phyloP scores from a whole-genome alignment of 2,888 invertebrate species.

The Lasioglossum vierecki region DNA sequence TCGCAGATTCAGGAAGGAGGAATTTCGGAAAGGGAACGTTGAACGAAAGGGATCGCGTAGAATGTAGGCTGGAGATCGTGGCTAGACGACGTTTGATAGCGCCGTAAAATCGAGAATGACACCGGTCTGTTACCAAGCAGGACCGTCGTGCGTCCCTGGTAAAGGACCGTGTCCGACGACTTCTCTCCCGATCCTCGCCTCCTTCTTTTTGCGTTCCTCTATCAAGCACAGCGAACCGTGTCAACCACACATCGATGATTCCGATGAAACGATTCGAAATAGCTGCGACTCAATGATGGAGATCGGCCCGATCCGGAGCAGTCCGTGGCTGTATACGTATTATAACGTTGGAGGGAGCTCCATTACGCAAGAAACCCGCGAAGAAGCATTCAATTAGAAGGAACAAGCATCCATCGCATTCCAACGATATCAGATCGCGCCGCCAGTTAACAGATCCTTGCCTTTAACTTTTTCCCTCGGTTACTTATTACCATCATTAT shows the following conservation, averaged over 20 bases:
- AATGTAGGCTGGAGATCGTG: slow-evolving; percentile 19
- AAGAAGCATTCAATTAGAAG: slow-evolving; percentile 7
- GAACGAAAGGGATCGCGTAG: not conserved
- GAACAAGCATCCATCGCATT: slow-evolving; percentile 12
- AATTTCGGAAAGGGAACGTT: not conserved
- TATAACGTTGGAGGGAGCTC: not conserved
- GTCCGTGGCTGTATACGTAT: not conserved
- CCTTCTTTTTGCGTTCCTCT: slow-evolving; percentile 19
- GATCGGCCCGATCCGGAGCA: slow-evolving; percentile 22
- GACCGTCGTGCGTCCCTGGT: not conserved
- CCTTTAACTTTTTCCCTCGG: not conserved
- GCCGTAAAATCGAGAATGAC: slow-evolving; percentile 54
- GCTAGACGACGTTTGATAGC: slow-evolving; percentile 2
- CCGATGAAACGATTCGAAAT: slow-evolving; percentile 34
- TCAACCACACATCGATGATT: slow-evolving; percentile 28
- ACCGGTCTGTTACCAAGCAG: slow-evolving; percentile 44
- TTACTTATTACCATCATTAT: slow-evolving; percentile 19
- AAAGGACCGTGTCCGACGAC: slow-evolving; percentile 21
- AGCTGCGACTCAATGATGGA: slow-evolving; percentile 12
- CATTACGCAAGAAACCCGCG: not conserved
- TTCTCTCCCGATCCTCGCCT: slow-evolving; percentile 1
- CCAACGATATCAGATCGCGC: not conserved
- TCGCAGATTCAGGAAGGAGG: not conserved
- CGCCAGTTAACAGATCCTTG: slow-evolving; percentile 7
- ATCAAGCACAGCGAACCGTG: slow-evolving; percentile 19